phyloP scores from a whole-genome alignment of 2,888 invertebrate genomes.

The Cordilura impudica region DNA sequence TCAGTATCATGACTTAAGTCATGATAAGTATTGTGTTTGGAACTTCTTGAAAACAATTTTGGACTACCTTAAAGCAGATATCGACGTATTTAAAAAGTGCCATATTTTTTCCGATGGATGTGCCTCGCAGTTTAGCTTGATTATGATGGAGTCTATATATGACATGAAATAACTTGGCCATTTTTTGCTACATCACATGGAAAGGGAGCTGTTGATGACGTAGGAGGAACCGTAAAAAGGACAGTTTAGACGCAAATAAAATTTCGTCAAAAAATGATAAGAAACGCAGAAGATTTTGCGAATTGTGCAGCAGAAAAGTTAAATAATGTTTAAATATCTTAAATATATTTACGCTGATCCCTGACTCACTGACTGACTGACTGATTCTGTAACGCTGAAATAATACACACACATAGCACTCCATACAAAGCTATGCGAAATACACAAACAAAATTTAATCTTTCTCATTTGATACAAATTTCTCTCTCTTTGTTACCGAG shows the following conservation, averaged over 20 bases:
- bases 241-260: neutral
- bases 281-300: neutral
- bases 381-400: too few relatives aligned
- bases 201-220: conserved; percentile 18
- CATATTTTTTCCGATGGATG: too few relatives aligned
- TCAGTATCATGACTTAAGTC: too few relatives aligned
- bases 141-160: neutral
- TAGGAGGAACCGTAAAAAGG: neutral
- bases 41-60: conserved; percentile 12
- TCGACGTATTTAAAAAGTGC: too few relatives aligned
- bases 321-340: neutral
- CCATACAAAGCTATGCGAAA: too few relatives aligned
- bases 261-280: neutral
- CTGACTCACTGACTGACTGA: too few relatives aligned
- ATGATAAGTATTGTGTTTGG: conserved; percentile 7
- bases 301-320: neutral
- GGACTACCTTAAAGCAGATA: neutral
- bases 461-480: too few relatives aligned
- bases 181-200: conserved; percentile 19
- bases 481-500: too few relatives aligned
- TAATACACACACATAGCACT: too few relatives aligned
- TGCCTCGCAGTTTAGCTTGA: too few relatives aligned
- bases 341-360: too few relatives aligned
- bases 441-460: too few relatives aligned
- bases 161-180: conserved; percentile 19